These are phyloP conservation scores for Xylota segnis DNA, from an alignment of 2,888 invertebrate genomes.

Conservation along the genomic window DNA sequence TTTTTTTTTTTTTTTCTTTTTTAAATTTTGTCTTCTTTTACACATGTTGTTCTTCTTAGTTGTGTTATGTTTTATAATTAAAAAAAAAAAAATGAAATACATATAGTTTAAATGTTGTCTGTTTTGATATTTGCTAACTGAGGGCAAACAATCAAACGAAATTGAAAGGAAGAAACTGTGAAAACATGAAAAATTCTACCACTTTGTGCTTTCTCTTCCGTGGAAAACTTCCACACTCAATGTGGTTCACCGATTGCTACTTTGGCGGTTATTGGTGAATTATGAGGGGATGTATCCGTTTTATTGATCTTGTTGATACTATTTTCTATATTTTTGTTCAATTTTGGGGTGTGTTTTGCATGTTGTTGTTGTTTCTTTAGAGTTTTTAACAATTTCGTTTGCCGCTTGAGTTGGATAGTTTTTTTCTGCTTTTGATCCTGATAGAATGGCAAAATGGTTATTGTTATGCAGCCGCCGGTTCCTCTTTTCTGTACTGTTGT, in stretches of 20 bases:
- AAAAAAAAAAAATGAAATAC: slow-evolving; percentile 55
- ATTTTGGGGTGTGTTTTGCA: slow-evolving; percentile 17
- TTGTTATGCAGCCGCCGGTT: slow-evolving; percentile 32
- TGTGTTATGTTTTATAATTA: slow-evolving; percentile 52
- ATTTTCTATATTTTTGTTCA: slow-evolving; percentile 34
- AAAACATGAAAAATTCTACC: slow-evolving; percentile 59
- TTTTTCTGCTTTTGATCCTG: slow-evolving; percentile 47
- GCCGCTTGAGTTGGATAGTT: slow-evolving; percentile 30
- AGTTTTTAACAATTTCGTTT: slow-evolving; percentile 57
- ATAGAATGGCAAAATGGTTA: slow-evolving; percentile 39
- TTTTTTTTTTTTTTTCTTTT: slow-evolving; percentile 38
- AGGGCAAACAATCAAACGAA: slow-evolving; percentile 71
- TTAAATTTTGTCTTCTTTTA: slow-evolving; percentile 31
- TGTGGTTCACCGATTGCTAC: slow-evolving; percentile 35
- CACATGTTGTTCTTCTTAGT: slow-evolving; percentile 33
- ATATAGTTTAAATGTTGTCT: slow-evolving; percentile 54
- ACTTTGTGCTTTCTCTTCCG: slow-evolving; percentile 70
- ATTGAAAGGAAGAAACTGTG: slow-evolving; percentile 60
- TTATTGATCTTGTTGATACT: slow-evolving; percentile 35
- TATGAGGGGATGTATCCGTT: slow-evolving; percentile 43
- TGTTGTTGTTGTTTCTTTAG: slow-evolving; percentile 42
- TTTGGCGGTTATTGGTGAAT: slow-evolving; percentile 26
- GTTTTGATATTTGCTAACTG: slow-evolving; percentile 65
- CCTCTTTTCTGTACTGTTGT: slow-evolving; percentile 37
- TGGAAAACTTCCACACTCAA: background rate